Base-by-base conservation (phyloP, 2,113 vertebrate genomes). In the Poeciliopsis prolifica region DNA sequence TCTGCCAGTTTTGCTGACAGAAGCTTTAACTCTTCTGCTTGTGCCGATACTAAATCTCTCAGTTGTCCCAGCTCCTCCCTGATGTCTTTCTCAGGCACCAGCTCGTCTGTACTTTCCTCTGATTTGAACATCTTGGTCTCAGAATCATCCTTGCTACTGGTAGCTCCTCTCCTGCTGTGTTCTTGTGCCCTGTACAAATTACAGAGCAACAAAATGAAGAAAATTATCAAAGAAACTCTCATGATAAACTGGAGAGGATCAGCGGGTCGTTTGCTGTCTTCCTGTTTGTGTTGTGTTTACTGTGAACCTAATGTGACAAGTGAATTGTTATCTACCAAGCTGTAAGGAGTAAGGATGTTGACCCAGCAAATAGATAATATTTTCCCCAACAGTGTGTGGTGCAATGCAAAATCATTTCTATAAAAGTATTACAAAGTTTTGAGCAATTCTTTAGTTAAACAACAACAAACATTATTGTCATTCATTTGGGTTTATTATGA, bases 31-130 rank as follows among this genome's bases (percentile, higher is more conserved):
- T 80, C 72, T 3, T 51, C 48, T 61, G 8, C 69, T 63, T 84
- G 74, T 72, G 66, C 61, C 60, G 70, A 13, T 30, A 78, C 64
- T 29, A 54, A 77, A 64, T 74, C 29, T 80, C 72, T 77, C 60
- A 86, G 74, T 35, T 29, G 2, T 54, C 8, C 74, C 63, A 83
- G 54, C 62, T 85, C 81, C 26, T 26, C 62, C 75, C 65, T 70
- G 64, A 86, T 72, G n/a, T 76, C 77, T 8, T 48, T 6, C 62
- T 60, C 30, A 28, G 14, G 2, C 33, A 13, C 29, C 64, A 7
- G 69, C 40, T 72, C 29, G 2, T 54, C 14, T 60, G 61, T 30
- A 33, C 30, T 35, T 66, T 15, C 63, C 24, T 79, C 42, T 68
- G 9, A 37, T 3, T 24, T 4, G 2, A 48, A 15, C 37, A 8